Evolutionary conservation across 2,888 invertebrate species (phyloP).

Genomic region (Rotaria sp.): DNA sequence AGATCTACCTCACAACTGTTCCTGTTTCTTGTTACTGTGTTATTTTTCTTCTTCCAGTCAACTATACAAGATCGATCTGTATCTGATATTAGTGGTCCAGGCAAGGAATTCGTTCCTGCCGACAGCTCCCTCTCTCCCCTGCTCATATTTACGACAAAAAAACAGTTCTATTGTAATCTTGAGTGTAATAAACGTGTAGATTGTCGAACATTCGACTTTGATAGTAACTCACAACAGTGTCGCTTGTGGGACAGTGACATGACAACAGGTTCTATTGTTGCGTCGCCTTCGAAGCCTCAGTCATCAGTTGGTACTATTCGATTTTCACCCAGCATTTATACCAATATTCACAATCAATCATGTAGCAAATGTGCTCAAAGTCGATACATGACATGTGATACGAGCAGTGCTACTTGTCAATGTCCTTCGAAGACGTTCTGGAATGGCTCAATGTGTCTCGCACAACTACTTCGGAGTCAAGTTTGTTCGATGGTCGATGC

Average conservation of each 20-base stretch:
- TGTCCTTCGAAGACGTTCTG: neutral
- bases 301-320: neutral
- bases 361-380: neutral
- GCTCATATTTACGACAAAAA: neutral
- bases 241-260: neutral
- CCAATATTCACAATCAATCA: neutral
- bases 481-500: neutral
- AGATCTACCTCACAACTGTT: neutral
- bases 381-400: neutral
- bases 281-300: neutral
- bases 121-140: neutral
- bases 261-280: neutral
- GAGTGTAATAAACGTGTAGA: neutral
- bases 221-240: neutral
- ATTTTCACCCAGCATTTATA: neutral
- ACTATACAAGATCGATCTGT: neutral
- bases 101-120: neutral
- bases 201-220: neutral
- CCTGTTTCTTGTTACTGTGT: neutral
- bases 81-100: neutral
- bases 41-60: neutral
- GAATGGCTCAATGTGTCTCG: neutral
- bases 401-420: neutral
- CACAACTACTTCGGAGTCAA: neutral
- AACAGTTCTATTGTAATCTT: neutral